Evolutionary conservation across 2,797 vertebrate genomes (phyloP), one percentile per base, ranked within the genome.

Genomic region (Gorsachius magnificus): DNA sequence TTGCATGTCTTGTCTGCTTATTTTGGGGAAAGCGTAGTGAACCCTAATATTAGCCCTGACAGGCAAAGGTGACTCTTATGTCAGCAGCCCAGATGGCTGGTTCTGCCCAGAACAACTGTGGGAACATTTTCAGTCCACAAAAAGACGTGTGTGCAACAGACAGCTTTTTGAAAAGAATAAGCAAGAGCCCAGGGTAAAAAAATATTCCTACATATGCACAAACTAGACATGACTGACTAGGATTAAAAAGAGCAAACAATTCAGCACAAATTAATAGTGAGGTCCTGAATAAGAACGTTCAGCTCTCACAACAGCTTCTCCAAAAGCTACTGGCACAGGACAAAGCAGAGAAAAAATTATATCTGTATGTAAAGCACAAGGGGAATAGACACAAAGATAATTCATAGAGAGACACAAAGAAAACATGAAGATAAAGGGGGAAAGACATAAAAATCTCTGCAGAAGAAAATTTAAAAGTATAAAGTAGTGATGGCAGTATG

Each of bases 391-490:
- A 66, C 26, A 89, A 88, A 93, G 29, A n/a, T 35, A 78, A 81
- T 68, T 90, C 45, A 71, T 28, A 66, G 19, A 50, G 17, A 64
- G 20, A 2, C 13, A 71, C 10, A 90, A 84, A 87, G 54, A 74
- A 74, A 82, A 9, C 12, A 63, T 19, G 16, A 86, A 71, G 43
- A 83, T 84, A 83, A 90, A 91, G 7, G 9, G 14, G 22, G 6
- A 3, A 88, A 84, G 58, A 46, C 24, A 90, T 68, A 13, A 78
- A 94, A 93, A 86, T 65, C 26, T 87, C 7, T 54, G 31, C 43
- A 83, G 51, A 81, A 86, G 33, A 90, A 89, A 70, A 90, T 64
- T 78, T 86, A 50, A 63, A 92, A 71, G 7, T 45, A 53, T 65
- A 48, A 87, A 89, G 4, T 15, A 65, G 46, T 22, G 46, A 72